Conservation (phyloP, 1,140 invertebrate species). For the Leptonema lineaticorne region DNA sequence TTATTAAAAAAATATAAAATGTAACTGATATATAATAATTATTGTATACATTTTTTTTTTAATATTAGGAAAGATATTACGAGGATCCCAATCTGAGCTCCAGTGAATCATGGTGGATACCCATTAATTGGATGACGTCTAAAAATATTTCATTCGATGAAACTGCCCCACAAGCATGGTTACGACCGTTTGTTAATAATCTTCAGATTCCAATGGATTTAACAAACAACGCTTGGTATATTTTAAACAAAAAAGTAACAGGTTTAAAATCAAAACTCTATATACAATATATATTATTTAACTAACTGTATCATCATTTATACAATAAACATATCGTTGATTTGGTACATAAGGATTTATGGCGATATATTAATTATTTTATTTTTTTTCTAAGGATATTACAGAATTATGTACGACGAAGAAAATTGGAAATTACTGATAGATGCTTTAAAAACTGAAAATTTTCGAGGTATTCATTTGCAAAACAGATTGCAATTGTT, state of each 20-base stretch:
- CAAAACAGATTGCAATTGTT: constrained; percentile 77
- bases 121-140: constrained; percentile 51
- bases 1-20: not conserved
- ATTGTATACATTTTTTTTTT: not conserved
- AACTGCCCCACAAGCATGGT: constrained; percentile 48
- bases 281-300: not conserved
- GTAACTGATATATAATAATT: not conserved
- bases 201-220: not conserved
- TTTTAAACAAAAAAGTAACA: not conserved
- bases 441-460: constrained; percentile 45
- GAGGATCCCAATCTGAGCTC: constrained; percentile 29
- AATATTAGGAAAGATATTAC: constrained; percentile 1
- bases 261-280: not conserved
- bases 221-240: not conserved
- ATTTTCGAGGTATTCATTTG: constrained; percentile 59
- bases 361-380: not conserved
- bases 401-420: constrained; percentile 64
- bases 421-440: constrained; percentile 55
- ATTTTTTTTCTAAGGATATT: constrained; percentile 54
- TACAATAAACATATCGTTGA: no score
- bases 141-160: constrained; percentile 46
- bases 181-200: constrained; percentile 35
- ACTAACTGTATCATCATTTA: not conserved
- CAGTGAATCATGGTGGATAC: constrained; percentile 48
- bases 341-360: not conserved